These are phyloP conservation scores for Anolis sagrei DNA, from an alignment of 2,113 vertebrate genomes.

Conservation along the genomic window DNA sequence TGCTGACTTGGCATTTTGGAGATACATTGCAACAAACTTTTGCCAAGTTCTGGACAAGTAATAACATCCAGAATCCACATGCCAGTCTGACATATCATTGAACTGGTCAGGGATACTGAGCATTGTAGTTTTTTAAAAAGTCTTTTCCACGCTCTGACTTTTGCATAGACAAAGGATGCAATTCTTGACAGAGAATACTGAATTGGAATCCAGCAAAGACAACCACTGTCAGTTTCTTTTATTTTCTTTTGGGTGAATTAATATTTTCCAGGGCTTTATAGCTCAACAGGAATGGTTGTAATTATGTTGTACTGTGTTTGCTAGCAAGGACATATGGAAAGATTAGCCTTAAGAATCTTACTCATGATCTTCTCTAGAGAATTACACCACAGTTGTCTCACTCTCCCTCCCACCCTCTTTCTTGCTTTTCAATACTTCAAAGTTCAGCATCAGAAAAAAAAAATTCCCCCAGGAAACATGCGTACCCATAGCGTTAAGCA, in stretches of 20 bases:
- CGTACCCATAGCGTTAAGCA: conserved; percentile 32
- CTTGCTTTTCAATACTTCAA: conserved; percentile 45
- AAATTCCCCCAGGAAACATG: conserved; percentile 21
- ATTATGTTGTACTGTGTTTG: conserved; percentile 61
- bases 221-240: neutral
- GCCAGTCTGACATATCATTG: too few species aligned
- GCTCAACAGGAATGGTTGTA: conserved; percentile 55
- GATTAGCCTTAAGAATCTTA: conserved; percentile 62
- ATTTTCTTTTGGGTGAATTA: conserved; percentile 51
- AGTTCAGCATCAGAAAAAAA: conserved; percentile 17
- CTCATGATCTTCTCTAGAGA: conserved; percentile 50
- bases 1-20: conserved; percentile 2
- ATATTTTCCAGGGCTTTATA: conserved; percentile 46
- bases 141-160: neutral
- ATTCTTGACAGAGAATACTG: neutral
- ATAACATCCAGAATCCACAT: too few species aligned
- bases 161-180: neutral
- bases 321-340: conserved; percentile 63
- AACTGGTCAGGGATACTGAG: too few species aligned
- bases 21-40: neutral
- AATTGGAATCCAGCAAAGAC: neutral
- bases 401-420: neutral
- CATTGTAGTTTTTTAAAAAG: too few species aligned
- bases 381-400: conserved; percentile 8
- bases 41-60: too few species aligned